Evolutionary conservation across 2,888 invertebrate species (phyloP), one percentile per base, ranked within the genome.

Genomic region (Altica lythri): DNA sequence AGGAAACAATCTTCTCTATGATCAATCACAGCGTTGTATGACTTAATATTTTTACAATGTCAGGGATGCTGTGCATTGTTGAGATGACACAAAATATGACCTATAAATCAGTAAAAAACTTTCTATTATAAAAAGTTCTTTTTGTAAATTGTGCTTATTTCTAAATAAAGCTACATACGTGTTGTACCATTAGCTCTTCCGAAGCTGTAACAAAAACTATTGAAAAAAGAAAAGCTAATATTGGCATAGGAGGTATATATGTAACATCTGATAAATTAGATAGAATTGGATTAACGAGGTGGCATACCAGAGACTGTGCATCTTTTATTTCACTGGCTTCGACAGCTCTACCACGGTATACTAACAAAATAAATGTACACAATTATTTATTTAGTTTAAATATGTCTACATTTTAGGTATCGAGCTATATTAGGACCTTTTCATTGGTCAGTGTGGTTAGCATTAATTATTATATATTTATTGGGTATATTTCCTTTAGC

Each of bases 371-470:
- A n/a, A n/a, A n/a, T n/a, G n/a, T n/a, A n/a, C n/a, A n/a, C n/a
- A n/a, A n/a, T n/a, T n/a, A n/a, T n/a, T n/a, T n/a, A n/a, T n/a
- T n/a, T n/a, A n/a, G n/a, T n/a, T n/a, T n/a, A n/a, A n/a, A n/a
- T n/a, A n/a, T n/a, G n/a, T n/a, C n/a, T 53, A 18, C 61, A 27
- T 67, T 73, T 37, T 70, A 88, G 88, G 66, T 90, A 90, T 71
- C 85, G 90, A 18, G 90, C 90, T 1, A 90, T 91, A 48, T 83
- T 91, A 77, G 90, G 91, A 1, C 90, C 90, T 0, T 91, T 91
- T 67, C 87, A 89, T 63, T 89, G 89, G 86, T 83, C 84, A 12
- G 90, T 90, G 5, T 91, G 91, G 91, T 73, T 89, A 13, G 82
- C 87, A 1, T 71, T 91, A 9, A 87, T 86, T 2, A 77, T 83